Evolutionary conservation across 2,113 vertebrate genomes (phyloP), one percentile per base, ranked within the genome.

Genomic region (Cariama cristata): DNA sequence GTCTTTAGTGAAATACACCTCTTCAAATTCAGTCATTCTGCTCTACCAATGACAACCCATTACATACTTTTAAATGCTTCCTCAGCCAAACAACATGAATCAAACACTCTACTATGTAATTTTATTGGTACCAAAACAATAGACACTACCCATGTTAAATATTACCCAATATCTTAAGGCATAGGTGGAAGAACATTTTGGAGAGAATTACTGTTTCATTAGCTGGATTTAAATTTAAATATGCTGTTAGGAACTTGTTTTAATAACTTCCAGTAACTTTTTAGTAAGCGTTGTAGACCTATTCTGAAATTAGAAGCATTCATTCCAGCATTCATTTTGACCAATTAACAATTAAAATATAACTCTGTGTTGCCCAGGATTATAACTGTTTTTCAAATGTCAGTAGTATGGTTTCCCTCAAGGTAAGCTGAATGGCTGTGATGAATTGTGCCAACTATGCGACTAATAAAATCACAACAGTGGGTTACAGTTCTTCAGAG

Each of bases 401-500:
- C 62, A 56, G 42, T 56, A 77, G 49, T 24, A 83, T 24, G 21
- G 62, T 30, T 82, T 95, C 58, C n/a, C 27, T 77, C 67, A 66
- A 79, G 32, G 68, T 67, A 94, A 75, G 8, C 14, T 49, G 62
- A 91, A 87, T 80, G 38, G 40, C n/a, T 68, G 20, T 26, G 24
- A 32, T 80, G 32, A 92, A 20, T n/a, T 88, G 40, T 75, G 68
- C 13, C 83, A 97, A 79, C 47, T 71, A 80, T 27, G 47, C 3
- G 5, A 68, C 47, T 50, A 93, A 84, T 38, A 86, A 94, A 95
- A 93, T 93, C 56, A 56, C 62, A 69, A 44, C 27, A 87, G 74
- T 33, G 22, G 47, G 45, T 91, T 97, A 94, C 49, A 76, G 53
- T 73, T 91, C 82, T 91, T 93, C 44, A 92, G 60, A 94, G 38